Base-by-base conservation (phyloP, 1,140 invertebrate species). In the Megalonaias nervosa region DNA sequence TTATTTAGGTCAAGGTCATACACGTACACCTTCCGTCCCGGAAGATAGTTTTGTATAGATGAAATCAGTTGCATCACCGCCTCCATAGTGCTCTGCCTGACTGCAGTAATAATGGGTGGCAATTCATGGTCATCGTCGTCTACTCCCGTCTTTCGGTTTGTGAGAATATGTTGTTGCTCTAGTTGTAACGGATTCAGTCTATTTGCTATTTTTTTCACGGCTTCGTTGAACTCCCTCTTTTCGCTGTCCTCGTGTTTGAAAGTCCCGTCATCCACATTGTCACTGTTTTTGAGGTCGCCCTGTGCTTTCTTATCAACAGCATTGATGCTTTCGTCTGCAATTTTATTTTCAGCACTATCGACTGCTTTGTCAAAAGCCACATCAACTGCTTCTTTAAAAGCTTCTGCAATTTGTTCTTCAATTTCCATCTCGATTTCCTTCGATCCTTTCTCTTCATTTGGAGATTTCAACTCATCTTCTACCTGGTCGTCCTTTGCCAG, bases 121-220 rank as follows among this genome's bases (percentile, higher is more conserved):
- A 78, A 72, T 66, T 78, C 76, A 21, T 78, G 76, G 55, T 78
- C 76, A 56, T 78, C 65, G 58, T 78, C 76, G 17, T 78, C 14
- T 26, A 19, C n/a, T 19, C 31, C 31, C 15, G 64, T 66, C 31
- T 73, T 38, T 2, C 59, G 26, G 1, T 55, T 58, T n/a, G 64
- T 66, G 13, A 61, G 67, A 21, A 61, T 58, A 19, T 73, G 72
- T 57, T 67, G 23, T 15, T 48, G 9, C 60, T 61, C 48, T n/a
- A 78, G 55, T 68, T 78, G 16, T 11, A 56, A 4, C 11, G 76
- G 76, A 60, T 68, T 71, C 12, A 78, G 23, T 38, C 31, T 31
- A 15, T 21, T 59, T 1, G 65, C 76, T 78, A 77, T 38, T 16
- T 71, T 67, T 21, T 67, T 64, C 13, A 77, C 69, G 11, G 64